Percentiles rank a stretch among this genome's conserved stretches.
Evolutionary conservation across 2,797 vertebrate genomes (phyloP).

Genomic region (Lithobates sylvaticus): DNA sequence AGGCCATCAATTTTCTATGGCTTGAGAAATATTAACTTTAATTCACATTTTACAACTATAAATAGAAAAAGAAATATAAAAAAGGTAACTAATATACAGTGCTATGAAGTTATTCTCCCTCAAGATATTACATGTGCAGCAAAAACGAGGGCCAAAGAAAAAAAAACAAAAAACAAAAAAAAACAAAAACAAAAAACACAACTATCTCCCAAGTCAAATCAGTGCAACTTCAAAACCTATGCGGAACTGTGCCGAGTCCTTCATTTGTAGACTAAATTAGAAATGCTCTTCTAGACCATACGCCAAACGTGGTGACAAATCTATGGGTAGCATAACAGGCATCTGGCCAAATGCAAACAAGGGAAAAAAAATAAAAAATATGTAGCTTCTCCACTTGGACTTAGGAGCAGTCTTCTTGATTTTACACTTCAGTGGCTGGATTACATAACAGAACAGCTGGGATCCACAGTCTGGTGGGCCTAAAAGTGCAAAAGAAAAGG

Average conservation of each 20-base stretch:
- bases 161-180: neutral
- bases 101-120: neutral
- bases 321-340: neutral
- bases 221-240: neutral
- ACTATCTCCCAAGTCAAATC: neutral
- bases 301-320: neutral
- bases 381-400: neutral
- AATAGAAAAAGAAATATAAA: neutral
- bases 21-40: neutral
- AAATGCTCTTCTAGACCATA: too few species aligned
- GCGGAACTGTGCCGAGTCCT: neutral
- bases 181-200: too few species aligned
- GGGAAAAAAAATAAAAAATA: neutral
- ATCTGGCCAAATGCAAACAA: neutral
- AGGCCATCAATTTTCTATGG: neutral
- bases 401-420: neutral
- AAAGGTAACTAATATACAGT: neutral
- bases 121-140: neutral
- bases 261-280: neutral
- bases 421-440: neutral
- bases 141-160: neutral
- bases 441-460: conserved; percentile 82
- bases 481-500: conserved; percentile 16
- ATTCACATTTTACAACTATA: neutral
- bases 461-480: conserved; percentile 73